Evolutionary conservation across 2,888 invertebrate species (phyloP).

Genomic region (Tenthredo mesomela): DNA sequence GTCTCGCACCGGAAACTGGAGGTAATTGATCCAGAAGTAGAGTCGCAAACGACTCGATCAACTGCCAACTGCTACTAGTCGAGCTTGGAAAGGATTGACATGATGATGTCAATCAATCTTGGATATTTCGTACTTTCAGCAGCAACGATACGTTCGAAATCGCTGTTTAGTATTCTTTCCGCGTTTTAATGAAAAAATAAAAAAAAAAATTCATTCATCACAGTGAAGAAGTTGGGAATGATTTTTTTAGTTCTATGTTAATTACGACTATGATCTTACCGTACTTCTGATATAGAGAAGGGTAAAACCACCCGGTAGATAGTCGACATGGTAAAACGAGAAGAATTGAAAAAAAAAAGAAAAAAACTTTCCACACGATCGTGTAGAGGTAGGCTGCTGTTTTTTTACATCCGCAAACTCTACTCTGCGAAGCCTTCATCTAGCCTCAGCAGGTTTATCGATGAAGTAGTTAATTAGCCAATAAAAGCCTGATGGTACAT

Average conservation of each 20-base stretch:
- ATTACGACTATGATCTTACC: neutral
- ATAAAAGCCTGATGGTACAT: neutral
- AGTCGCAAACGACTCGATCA: neutral
- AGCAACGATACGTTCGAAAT: neutral
- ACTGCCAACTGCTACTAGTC: neutral
- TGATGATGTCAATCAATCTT: neutral
- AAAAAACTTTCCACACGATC: neutral
- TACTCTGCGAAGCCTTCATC: neutral
- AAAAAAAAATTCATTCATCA: neutral
- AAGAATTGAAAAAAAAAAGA: neutral
- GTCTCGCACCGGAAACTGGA: slow-evolving; percentile 6
- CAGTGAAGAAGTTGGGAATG: neutral
- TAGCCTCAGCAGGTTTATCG: slow-evolving; percentile 8
- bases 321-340: neutral
- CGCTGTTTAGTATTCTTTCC: neutral
- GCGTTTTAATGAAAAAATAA: neutral
- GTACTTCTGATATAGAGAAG: neutral
- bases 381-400: neutral
- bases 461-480: slow-evolving; percentile 37
- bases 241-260: neutral
- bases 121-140: neutral
- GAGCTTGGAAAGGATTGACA: slow-evolving; percentile 1
- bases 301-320: neutral
- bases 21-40: slow-evolving; percentile 15
- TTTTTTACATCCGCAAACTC: slow-evolving; percentile 8